These are phyloP conservation scores for Hartigia nigra DNA, from an alignment of 2,888 invertebrate genomes.

Conservation along the genomic window DNA sequence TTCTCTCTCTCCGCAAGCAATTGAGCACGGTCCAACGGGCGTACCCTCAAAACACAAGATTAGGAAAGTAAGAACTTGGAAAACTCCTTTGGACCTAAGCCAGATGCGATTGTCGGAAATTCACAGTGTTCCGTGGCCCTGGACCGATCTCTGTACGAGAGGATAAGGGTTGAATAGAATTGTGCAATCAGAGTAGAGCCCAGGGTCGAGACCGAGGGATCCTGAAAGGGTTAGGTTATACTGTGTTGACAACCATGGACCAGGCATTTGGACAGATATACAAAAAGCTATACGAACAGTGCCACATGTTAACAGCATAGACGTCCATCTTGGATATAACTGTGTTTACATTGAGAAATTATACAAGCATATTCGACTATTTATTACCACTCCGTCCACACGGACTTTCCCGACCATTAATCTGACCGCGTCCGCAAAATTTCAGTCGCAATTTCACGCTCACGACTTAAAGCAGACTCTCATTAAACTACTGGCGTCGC, in stretches of 20 bases:
- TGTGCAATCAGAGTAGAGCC: background rate
- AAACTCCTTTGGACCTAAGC: constrained; percentile 54
- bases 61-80: constrained; percentile 29
- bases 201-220: background rate
- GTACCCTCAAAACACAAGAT: constrained; percentile 15
- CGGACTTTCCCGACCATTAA: constrained; percentile 7
- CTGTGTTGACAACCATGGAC: background rate
- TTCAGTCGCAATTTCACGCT: constrained; percentile 11
- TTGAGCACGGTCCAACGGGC: constrained; percentile 10
- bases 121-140: constrained; percentile 35
- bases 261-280: background rate
- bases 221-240: background rate
- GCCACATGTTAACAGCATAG: background rate
- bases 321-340: background rate
- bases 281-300: background rate
- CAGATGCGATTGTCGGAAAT: constrained; percentile 57
- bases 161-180: too few species aligned
- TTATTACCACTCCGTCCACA: constrained; percentile 6
- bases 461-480: constrained; percentile 5
- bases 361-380: background rate
- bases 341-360: background rate
- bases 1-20: constrained; percentile 4
- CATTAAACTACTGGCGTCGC: background rate
- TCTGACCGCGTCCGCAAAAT: background rate
- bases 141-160: background rate